A percentile compares a stretch with the other conserved stretches of the same genome.
Conservation (phyloP, 2,113 vertebrate genomes). For the Semnornis frantzii region DNA sequence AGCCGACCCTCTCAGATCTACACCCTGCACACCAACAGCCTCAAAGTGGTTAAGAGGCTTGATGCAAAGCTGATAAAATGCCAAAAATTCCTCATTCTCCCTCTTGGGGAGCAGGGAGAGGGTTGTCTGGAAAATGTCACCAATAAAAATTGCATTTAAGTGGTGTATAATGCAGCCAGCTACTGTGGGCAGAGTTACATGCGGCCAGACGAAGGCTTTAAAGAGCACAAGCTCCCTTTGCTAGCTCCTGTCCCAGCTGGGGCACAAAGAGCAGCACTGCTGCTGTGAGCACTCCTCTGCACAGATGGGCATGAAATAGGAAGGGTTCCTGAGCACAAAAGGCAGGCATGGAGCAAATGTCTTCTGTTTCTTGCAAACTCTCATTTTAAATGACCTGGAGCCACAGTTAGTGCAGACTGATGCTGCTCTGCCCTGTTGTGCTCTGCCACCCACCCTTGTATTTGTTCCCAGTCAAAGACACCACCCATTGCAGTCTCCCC, state of each 20-base stretch:
- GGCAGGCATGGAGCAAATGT: rapidly evolving
- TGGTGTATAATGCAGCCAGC: slow-evolving; percentile 73
- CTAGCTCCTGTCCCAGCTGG: background rate
- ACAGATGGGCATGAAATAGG: rapidly evolving
- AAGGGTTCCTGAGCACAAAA: background rate
- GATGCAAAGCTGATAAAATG: slow-evolving; percentile 76
- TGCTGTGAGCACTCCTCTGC: background rate
- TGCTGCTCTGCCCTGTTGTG: background rate
- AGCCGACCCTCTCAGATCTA: slow-evolving; percentile 7
- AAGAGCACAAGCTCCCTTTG: background rate
- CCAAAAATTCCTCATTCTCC: slow-evolving; percentile 77
- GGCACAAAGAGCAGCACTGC: background rate
- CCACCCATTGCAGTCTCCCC: background rate
- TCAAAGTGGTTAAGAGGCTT: slow-evolving; percentile 65
- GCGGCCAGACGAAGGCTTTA: background rate
- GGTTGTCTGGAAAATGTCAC: slow-evolving; percentile 81
- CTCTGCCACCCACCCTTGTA: rapidly evolving
- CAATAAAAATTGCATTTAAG: slow-evolving; percentile 84
- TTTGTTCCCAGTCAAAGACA: background rate
- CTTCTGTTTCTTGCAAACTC: background rate
- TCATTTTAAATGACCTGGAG: background rate
- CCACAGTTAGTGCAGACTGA: background rate
- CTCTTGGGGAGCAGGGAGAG: slow-evolving; percentile 56
- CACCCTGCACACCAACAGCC: slow-evolving; percentile 26
- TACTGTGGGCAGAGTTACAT: slow-evolving; percentile 73